Percentiles rank a stretch among this genome's conserved stretches.
phyloP scores from a whole-genome alignment of 2,113 vertebrate genomes.

The Dascyllus trimaculatus region DNA sequence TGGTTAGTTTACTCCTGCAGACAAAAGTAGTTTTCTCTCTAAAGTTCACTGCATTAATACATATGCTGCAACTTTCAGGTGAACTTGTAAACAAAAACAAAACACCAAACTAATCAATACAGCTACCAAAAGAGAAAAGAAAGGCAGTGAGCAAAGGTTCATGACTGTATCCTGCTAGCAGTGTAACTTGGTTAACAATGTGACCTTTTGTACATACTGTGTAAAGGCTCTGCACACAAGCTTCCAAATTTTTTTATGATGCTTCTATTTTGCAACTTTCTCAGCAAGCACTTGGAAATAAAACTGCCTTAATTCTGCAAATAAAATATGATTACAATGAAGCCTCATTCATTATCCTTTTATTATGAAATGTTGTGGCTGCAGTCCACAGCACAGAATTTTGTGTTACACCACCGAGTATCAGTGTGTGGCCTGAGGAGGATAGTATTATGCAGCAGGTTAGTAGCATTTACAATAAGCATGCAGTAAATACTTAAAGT shows the following conservation, averaged over 20 bases:
- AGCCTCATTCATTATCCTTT: not conserved
- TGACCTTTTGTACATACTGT: no score
- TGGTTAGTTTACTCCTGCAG: not conserved
- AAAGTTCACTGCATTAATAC: not conserved
- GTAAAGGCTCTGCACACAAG: no score
- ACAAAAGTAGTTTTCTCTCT: not conserved
- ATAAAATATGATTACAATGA: not conserved
- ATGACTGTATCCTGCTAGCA: no score
- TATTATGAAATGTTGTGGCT: slow-evolving; percentile 2
- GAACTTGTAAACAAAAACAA: no score
- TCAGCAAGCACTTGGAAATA: not conserved
- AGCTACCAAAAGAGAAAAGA: no score
- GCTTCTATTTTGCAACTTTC: no score
- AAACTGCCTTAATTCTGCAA: not conserved
- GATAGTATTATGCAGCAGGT: no score
- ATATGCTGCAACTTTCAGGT: no score
- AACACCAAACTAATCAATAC: no score
- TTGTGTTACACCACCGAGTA: not conserved
- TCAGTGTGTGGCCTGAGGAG: not conserved
- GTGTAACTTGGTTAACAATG: no score
- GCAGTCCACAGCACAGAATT: not conserved
- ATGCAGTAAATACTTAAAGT: not conserved
- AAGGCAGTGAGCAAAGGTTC: no score
- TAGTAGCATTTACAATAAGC: not conserved
- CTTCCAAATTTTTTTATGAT: no score